Evolutionary conservation across 2,113 vertebrate species (phyloP), one percentile per base, ranked within the genome.

Genomic region (Gallinago paraguaiae): DNA sequence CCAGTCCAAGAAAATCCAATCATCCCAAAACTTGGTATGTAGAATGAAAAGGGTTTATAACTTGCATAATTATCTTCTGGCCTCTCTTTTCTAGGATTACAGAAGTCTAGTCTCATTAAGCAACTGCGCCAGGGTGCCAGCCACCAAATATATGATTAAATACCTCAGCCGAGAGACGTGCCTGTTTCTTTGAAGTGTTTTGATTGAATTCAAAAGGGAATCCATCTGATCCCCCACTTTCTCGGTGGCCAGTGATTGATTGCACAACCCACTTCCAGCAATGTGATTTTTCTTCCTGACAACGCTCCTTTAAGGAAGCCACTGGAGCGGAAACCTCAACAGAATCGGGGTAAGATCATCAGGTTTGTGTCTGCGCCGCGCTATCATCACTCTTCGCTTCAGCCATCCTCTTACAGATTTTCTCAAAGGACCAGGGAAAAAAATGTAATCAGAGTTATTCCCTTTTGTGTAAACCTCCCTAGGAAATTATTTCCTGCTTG

Each of bases 271-370:
- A 64, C 69, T 88, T 43, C 22, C 88, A 82, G 82, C 65, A 57
- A 31, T 5, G 80, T 43, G 86, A 96, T 97, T 96, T 89, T 94
- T 95, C 96, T 96, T 96, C 41, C 83, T 93, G 95, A 94, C 92
- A 95, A 53, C 8, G 48, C 28, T 53, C 80, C 90, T 90, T 86
- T 81, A 94, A 84, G 74, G 82, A 88, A 93, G 43, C 17, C 80
- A 57, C 69, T 64, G 82, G 69, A 88, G 80, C 3, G 0, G 80
- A 95, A 95, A 83, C 24, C 39, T 65, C 2, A 1, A 51, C 80
- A 72, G 93, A 88, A 83, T 17, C 5, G 0, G 33, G 64, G 68
- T 43, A 74, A 87, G 69, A 89, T 79, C 92, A 91, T 84, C 88
- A 72, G 83, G 69, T 86, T 91, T 72, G 45, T 65, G 60, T 61